Evolutionary conservation across 2,888 invertebrate genomes (phyloP).

Genomic region (Cantharis lateralis): DNA sequence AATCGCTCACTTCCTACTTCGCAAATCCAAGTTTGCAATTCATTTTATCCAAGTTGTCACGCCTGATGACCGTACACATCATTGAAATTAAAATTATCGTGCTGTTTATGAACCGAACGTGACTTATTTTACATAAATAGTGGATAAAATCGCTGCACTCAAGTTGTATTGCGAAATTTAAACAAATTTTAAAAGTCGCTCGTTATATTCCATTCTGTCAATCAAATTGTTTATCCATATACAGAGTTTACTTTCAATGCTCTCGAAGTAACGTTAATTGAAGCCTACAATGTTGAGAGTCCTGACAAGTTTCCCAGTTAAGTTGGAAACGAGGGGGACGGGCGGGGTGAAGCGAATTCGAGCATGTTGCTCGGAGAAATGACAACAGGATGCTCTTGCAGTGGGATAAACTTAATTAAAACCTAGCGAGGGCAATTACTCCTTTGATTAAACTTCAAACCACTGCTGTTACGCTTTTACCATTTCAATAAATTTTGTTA

Average conservation of each 20-base stretch:
- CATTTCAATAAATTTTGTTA: not conserved
- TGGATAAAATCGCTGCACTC: not conserved
- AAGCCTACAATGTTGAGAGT: no score
- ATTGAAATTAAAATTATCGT: conserved; percentile 12
- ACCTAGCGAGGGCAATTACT: not conserved
- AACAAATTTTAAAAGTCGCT: not conserved
- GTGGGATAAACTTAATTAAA: not conserved
- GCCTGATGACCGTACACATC: not conserved
- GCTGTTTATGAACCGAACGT: conserved; percentile 10
- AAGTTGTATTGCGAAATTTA: not conserved
- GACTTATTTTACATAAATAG: conserved; percentile 15
- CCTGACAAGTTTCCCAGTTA: no score
- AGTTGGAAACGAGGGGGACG: no score
- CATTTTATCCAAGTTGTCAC: conserved; percentile 8
- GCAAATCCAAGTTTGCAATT: not conserved
- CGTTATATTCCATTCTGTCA: not conserved
- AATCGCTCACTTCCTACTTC: not conserved
- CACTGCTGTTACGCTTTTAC: not conserved
- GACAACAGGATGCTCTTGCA: not conserved
- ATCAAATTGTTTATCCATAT: not conserved
- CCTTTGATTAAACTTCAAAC: not conserved
- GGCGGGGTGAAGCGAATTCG: no score
- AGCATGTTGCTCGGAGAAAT: not conserved
- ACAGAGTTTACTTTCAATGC: not conserved
- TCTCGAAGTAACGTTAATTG: no score